A percentile compares a stretch with the other conserved stretches of the same genome.
Evolutionary conservation across 1,140 invertebrate genomes (phyloP).

Genomic region (Trichonephila inaurata): DNA sequence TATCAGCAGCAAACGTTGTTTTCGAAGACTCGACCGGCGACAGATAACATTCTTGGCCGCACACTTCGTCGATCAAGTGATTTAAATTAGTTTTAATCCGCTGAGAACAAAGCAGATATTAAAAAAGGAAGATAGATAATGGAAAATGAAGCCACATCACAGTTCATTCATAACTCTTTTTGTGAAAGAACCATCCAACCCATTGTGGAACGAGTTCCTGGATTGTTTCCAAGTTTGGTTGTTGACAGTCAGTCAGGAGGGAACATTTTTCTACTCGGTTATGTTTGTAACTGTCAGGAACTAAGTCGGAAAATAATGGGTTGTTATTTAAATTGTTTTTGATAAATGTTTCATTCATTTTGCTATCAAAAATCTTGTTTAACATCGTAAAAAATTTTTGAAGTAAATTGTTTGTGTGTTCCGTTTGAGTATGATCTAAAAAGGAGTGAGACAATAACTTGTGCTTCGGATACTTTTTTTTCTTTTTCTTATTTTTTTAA

Average conservation of each 20-base stretch:
- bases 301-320: not conserved
- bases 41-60: not conserved
- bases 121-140: not conserved
- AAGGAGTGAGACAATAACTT: too few relatives aligned
- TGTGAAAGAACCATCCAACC: not conserved
- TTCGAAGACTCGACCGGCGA: not conserved
- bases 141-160: not conserved
- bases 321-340: not conserved
- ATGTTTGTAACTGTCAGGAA: not conserved
- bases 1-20: not conserved
- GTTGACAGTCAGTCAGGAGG: not conserved
- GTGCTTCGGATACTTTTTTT: too few relatives aligned
- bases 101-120: not conserved
- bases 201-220: not conserved
- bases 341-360: not conserved
- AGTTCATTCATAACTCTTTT: conserved; percentile 56
- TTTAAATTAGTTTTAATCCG: not conserved
- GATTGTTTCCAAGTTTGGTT: conserved; percentile 14
- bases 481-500: too few relatives aligned
- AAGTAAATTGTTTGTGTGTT: too few relatives aligned
- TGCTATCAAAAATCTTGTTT: not conserved
- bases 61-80: not conserved
- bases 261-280: not conserved
- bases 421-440: too few relatives aligned
- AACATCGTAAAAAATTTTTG: too few relatives aligned